phyloP scores from a whole-genome alignment of 2,888 invertebrate species.

The Bombyx huttoni region DNA sequence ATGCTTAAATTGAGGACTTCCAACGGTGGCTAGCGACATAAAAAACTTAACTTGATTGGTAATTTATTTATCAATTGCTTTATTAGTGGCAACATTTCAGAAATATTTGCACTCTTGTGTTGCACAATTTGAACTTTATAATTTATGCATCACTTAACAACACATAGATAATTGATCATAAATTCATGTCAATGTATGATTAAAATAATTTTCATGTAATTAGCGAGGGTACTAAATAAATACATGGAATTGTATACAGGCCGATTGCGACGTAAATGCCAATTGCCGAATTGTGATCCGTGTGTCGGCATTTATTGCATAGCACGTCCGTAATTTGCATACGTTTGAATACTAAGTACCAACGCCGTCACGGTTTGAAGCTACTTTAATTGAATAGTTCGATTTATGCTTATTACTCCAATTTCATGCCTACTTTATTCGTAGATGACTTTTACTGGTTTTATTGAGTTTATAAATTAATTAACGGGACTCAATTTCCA shows the following conservation, averaged over 20 bases:
- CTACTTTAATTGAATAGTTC: constrained; percentile 67
- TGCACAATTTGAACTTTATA: too few species aligned
- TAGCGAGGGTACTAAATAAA: background rate
- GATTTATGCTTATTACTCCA: constrained; percentile 52
- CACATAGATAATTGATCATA: constrained; percentile 9
- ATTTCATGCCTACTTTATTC: constrained; percentile 31
- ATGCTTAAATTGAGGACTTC: too few species aligned
- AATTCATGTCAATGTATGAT: background rate
- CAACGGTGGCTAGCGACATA: too few species aligned
- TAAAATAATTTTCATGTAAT: background rate
- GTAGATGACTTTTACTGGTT: background rate
- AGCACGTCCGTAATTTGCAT: constrained; percentile 71
- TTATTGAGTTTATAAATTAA: too few species aligned
- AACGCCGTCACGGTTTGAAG: constrained; percentile 55
- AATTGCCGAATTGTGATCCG: constrained; percentile 70
- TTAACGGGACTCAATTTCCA: too few species aligned
- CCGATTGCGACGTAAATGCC: constrained; percentile 59
- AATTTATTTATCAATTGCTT: too few species aligned
- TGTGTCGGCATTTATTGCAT: constrained; percentile 70
- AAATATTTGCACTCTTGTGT: too few species aligned
- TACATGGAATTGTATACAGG: constrained; percentile 3
- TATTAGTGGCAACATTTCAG: too few species aligned
- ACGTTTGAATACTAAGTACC: constrained; percentile 70
- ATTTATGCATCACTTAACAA: too few species aligned
- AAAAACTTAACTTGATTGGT: too few species aligned